Base-by-base conservation (phyloP, 1,140 invertebrate genomes). In the Cherax destructor region DNA sequence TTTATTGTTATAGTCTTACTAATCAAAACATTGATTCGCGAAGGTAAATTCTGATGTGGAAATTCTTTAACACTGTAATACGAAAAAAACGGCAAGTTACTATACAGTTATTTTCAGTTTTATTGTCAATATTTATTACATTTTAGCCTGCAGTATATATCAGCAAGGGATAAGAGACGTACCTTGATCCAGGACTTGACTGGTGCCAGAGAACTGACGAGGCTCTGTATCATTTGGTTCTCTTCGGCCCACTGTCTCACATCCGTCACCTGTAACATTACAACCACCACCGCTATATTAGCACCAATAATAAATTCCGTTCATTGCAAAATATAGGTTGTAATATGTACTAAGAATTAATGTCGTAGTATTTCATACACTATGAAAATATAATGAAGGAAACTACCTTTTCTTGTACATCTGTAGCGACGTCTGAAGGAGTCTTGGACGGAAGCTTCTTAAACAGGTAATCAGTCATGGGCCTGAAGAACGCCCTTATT, bases 101-200 rank as follows among this genome's bases (percentile, higher is more conserved):
- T 41, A 41, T 41, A 41, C 30, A 41, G 30, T 41, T 1, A 41
- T 16, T 4, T 56, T 30, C 59, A 49, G n/a, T 16, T 50, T 30
- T 59, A 52, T 59, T 41, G 30, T 41, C 13, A 69, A 13, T 69
- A 69, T 18, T 69, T 69, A 13, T 13, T n/a, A 18, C n/a, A 69
- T 69, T 69, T 18, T 69, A 18, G 65, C n/a, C 13, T 1, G 13
- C 13, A 69, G 65, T 3, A n/a, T 18, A 69, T 69, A 41, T 41
- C 2, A 41, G 30, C 30, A 41, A 41, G 30, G 30, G 30, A 41
- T 41, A 41, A 41, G 18, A 4, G 41, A 30, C 50, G 47, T 77
- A 90, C 88, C 88, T 84, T 83, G 59, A 90, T 13, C 88, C 88
- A 90, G 69, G 41, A 30, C 81, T 21, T 76, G 88, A 84, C 72